These are phyloP conservation scores for Paratilapia polleni DNA, from an alignment of 2,113 vertebrate species.

Conservation along the genomic window DNA sequence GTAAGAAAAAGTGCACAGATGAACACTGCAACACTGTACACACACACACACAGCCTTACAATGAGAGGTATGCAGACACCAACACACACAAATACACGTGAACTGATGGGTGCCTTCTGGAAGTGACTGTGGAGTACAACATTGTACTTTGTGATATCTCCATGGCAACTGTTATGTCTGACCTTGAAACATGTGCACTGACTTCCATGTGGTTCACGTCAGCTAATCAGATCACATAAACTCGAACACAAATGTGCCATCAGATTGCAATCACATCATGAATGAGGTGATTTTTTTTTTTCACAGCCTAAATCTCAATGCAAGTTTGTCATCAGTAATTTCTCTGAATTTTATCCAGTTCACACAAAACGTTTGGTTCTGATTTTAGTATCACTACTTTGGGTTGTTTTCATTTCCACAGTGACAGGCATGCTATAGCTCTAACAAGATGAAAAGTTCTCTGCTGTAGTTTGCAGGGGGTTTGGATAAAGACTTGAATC, in stretches of 20 bases:
- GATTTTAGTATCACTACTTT: constrained; percentile 11
- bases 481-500: constrained; percentile 63
- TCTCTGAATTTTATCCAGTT: not conserved
- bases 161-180: constrained; percentile 80
- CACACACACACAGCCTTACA: not conserved
- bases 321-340: not conserved
- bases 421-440: constrained; percentile 24
- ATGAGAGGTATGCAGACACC: not conserved
- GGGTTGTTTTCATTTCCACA: constrained; percentile 30
- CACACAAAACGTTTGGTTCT: not conserved
- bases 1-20: not conserved
- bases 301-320: not conserved
- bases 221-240: constrained; percentile 64
- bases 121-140: constrained; percentile 34
- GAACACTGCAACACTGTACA: not conserved
- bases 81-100: constrained; percentile 1
- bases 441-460: constrained; percentile 59
- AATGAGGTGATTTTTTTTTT: not conserved
- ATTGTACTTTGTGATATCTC: constrained; percentile 68
- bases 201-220: constrained; percentile 71
- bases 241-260: constrained; percentile 42
- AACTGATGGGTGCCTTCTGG: constrained; percentile 32
- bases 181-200: constrained; percentile 75
- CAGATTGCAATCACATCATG: constrained; percentile 18
- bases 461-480: constrained; percentile 28